These are phyloP conservation scores for Seriola aureovittata DNA, from an alignment of 2,113 vertebrate species.

Conservation along the genomic window DNA sequence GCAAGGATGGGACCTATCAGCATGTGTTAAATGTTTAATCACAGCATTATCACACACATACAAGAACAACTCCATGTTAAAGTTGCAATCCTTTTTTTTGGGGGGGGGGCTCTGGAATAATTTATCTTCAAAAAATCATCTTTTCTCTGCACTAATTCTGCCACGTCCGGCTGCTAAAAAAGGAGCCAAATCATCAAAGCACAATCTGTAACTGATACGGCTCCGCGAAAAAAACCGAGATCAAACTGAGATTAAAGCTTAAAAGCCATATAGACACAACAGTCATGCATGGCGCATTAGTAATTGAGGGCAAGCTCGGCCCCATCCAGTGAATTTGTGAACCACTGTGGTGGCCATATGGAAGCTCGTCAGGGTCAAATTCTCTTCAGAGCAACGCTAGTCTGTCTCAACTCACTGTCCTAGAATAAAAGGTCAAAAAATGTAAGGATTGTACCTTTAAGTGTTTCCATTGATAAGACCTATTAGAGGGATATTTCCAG, in stretches of 20 bases:
- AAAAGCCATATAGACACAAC: conserved; percentile 29
- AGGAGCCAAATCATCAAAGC: neutral
- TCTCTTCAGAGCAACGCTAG: neutral
- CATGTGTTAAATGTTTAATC: conserved; percentile 42
- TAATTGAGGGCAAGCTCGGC: neutral
- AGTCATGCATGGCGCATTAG: neutral
- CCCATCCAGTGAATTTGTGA: neutral
- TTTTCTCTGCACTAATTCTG: neutral
- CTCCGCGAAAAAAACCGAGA: neutral
- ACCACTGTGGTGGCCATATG: conserved; percentile 32
- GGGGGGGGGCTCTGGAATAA: neutral
- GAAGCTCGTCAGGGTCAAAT: neutral
- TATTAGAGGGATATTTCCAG: conserved; percentile 85
- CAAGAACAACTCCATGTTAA: conserved; percentile 66
- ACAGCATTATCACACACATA: conserved; percentile 54
- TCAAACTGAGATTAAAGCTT: neutral
- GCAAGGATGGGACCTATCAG: neutral
- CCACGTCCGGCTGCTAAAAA: neutral
- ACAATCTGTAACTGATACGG: neutral
- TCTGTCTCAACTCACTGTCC: conserved; percentile 12
- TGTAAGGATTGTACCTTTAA: conserved; percentile 81
- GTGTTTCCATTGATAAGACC: conserved; percentile 81
- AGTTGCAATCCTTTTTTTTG: conserved; percentile 54
- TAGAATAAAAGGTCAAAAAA: conserved; percentile 46
- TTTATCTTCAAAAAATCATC: neutral